phyloP scores from a whole-genome alignment of 2,113 vertebrate genomes.

The Apistogramma diplotaenia region DNA sequence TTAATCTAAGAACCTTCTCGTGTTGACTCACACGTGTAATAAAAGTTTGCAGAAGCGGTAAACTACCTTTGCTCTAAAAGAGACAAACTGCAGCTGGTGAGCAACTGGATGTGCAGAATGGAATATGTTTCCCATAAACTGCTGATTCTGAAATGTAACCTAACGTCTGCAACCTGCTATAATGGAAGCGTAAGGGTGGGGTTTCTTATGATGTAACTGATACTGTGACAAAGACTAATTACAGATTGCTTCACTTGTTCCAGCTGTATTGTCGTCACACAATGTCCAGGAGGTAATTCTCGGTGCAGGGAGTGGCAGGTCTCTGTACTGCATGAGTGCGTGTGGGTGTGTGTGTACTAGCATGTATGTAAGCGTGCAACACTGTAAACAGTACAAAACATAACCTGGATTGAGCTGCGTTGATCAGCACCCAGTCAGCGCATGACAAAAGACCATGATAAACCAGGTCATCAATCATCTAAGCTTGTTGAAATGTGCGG shows the following conservation, averaged over 20 bases:
- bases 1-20: not conserved
- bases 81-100: not conserved
- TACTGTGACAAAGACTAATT: slow-evolving; percentile 55
- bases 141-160: not conserved
- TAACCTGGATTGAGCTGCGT: slow-evolving; percentile 11
- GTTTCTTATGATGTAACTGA: slow-evolving; percentile 29
- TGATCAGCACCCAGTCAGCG: slow-evolving; percentile 33
- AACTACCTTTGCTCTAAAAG: not conserved
- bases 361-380: not conserved
- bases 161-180: not conserved
- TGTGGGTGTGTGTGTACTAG: slow-evolving; percentile 1
- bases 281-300: slow-evolving; percentile 41
- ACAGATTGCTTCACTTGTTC: slow-evolving; percentile 61
- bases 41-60: slow-evolving; percentile 2
- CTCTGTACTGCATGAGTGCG: not conserved
- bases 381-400: not conserved
- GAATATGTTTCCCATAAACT: not conserved
- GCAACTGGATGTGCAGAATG: not conserved
- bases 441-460: slow-evolving; percentile 45
- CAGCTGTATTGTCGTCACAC: slow-evolving; percentile 55
- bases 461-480: slow-evolving; percentile 64
- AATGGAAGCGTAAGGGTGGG: not conserved
- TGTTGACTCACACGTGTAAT: not conserved
- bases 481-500: slow-evolving; percentile 43
- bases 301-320: slow-evolving; percentile 60